Evolutionary conservation across 2,888 invertebrate genomes (phyloP).

Genomic region (Acanthacorydalis orientalis): DNA sequence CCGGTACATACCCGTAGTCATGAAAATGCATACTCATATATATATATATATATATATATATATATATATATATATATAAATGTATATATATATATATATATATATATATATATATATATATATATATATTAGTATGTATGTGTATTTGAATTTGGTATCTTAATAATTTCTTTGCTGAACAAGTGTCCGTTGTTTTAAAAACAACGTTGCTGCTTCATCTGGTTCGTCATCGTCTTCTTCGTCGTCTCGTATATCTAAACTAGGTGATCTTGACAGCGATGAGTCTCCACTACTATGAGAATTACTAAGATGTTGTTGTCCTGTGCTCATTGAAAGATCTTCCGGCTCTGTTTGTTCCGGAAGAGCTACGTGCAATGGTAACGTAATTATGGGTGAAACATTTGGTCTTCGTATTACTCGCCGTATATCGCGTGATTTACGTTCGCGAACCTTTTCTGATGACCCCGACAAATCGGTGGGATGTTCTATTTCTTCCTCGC

Average conservation of each 20-base stretch:
- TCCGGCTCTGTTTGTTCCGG: constrained; percentile 87
- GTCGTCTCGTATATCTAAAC: constrained; percentile 27
- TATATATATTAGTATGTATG: too few relatives aligned
- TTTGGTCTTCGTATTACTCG: constrained; percentile 28
- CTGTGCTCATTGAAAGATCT: constrained; percentile 61
- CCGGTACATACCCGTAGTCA: constrained; percentile 6
- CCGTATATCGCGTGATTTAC: constrained; percentile 33
- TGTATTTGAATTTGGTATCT: too few relatives aligned
- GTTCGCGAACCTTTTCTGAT: constrained; percentile 18
- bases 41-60: not conserved
- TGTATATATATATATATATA: too few relatives aligned
- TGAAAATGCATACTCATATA: too few relatives aligned
- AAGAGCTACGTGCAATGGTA: constrained; percentile 22
- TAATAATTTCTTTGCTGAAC: too few relatives aligned
- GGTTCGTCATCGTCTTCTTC: constrained; percentile 35
- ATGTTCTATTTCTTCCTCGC: constrained; percentile 17
- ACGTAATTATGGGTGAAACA: constrained; percentile 21
- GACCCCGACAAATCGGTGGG: constrained; percentile 12
- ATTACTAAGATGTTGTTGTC: constrained; percentile 20
- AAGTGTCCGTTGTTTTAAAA: constrained; percentile 24
- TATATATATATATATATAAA: too few relatives aligned
- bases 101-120: too few relatives aligned
- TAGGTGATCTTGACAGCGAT: constrained; percentile 27
- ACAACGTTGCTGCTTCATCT: constrained; percentile 33
- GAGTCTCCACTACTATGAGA: constrained; percentile 32